Evolutionary conservation across 2,797 vertebrate species (phyloP).

Genomic region (Halcyon badia): DNA sequence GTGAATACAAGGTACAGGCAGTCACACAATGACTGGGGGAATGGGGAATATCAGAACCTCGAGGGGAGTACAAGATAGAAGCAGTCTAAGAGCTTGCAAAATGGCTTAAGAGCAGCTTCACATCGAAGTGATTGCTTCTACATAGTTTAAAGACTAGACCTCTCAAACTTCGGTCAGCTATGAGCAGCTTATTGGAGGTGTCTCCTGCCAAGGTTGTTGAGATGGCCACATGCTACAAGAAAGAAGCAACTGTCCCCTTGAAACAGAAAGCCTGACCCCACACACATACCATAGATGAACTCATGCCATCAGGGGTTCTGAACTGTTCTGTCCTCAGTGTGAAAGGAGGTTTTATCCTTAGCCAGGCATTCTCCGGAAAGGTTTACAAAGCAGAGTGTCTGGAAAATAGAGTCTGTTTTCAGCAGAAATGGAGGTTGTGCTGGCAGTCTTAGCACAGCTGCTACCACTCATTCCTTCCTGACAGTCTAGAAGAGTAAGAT

Average conservation of each 20-base stretch:
- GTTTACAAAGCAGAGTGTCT: not conserved
- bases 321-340: not conserved
- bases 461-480: not conserved
- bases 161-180: not conserved
- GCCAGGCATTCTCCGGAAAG: rapidly evolving
- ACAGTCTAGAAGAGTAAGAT: not conserved
- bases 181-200: not conserved
- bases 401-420: not conserved
- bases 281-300: rapidly evolving
- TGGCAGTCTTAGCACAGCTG: not conserved
- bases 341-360: not conserved
- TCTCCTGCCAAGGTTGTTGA: not conserved
- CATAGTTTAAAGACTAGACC: not conserved
- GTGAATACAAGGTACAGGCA: not conserved
- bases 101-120: not conserved
- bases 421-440: not conserved
- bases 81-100: not conserved
- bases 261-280: not conserved
- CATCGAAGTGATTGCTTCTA: not conserved
- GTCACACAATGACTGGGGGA: not conserved
- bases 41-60: not conserved
- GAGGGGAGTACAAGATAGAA: not conserved
- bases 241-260: not conserved
- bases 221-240: not conserved
- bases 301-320: not conserved